Base-by-base conservation (phyloP, 1,140 invertebrate species). In the Pteromalus puparum region DNA sequence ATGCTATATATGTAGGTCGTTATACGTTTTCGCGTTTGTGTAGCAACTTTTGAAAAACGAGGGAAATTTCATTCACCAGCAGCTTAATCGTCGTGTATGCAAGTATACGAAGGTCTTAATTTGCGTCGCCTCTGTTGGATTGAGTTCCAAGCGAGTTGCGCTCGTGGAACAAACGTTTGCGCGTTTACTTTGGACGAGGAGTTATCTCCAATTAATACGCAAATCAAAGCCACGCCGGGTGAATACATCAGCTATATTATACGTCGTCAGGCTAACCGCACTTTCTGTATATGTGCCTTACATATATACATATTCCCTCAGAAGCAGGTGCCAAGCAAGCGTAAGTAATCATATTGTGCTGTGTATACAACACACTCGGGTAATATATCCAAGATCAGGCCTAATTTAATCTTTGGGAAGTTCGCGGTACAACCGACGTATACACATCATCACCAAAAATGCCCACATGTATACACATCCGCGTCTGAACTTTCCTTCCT, bases 321-420 rank as follows among this genome's bases (percentile, higher is more conserved):
- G 53, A 61, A 61, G 21, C 18, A 21, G n/a, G 6, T 21, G 4
- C 6, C 15, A 7, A 61, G 53, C 53, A 61, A n/a, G 18, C 53
- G 21, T 61, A 15, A 61, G 18, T 61, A 61, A 61, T 61, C 6
- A 21, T n/a, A 61, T 61, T 6, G 30, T 34, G 18, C 53, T 61
- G 18, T 61, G 6, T 18, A n/a, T n/a, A 18, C 4, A 53, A 10
- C 1, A 38, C 9, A 0, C 7, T 38, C 38, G 9, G 38, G 7
- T 38, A 42, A 42, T 42, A 42, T 42, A 10, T 12, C 38, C 38
- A 9, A 42, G 38, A 42, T 42, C 38, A 42, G 3, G 24, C 75
- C 30, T 42, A 68, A 80, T 80, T 70, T 80, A 68, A 80, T 42
- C 78, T 68, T 80, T 18, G 5, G 34, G 12, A 80, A 80, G 65